Conservation (phyloP, 2,888 invertebrate genomes). For the Allolobophora icterica region DNA sequence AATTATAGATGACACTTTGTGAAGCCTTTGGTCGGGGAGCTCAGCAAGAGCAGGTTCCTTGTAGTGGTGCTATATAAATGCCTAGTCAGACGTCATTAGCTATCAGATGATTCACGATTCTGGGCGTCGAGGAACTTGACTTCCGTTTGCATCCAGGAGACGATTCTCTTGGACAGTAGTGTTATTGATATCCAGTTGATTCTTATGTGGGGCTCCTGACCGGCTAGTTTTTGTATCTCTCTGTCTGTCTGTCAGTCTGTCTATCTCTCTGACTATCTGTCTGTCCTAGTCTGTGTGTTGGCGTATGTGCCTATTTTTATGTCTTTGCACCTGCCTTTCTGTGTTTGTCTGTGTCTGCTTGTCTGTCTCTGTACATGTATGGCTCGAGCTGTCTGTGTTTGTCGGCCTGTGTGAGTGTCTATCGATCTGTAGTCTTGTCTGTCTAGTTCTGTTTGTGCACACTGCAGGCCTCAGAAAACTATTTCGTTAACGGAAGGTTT, state of each 20-base stretch:
- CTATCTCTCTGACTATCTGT: background rate
- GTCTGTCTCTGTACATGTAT: no score
- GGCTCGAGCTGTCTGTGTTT: background rate
- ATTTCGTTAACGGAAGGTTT: background rate
- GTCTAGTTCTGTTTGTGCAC: background rate
- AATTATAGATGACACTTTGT: background rate
- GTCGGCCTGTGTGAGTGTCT: no score
- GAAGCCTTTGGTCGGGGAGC: background rate
- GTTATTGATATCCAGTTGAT: no score
- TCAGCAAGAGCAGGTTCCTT: background rate
- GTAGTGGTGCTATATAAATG: background rate
- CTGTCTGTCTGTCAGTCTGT: background rate
- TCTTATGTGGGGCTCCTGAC: no score
- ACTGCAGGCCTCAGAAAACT: background rate
- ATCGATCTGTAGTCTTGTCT: background rate
- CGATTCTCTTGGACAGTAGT: no score
- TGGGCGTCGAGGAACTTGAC: no score
- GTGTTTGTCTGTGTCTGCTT: no score
- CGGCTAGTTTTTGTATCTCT: background rate
- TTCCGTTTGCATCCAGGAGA: no score
- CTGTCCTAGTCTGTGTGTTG: no score
- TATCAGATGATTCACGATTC: constrained; percentile 17
- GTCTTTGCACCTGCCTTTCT: no score
- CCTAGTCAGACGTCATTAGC: no score
- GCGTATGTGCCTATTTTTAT: no score